phyloP scores from a whole-genome alignment of 2,888 invertebrate genomes.

The Sceliomorpha sp. region DNA sequence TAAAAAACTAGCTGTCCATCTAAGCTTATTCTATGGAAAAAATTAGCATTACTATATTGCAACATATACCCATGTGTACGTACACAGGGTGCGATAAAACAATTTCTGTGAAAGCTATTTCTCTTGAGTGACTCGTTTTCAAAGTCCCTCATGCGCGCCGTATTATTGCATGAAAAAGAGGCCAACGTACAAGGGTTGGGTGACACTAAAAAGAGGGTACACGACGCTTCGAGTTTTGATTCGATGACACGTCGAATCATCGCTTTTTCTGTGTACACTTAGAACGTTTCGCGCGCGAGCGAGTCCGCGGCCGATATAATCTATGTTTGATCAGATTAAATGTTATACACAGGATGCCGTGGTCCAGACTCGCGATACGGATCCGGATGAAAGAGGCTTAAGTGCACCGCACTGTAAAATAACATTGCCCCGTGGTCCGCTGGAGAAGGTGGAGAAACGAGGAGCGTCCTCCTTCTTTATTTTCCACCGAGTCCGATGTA shows the following conservation, averaged over 20 bases:
- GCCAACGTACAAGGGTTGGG: slow-evolving; percentile 28
- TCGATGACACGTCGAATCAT: slow-evolving; percentile 31
- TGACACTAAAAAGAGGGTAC: slow-evolving; percentile 22
- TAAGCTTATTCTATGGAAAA: too few species aligned
- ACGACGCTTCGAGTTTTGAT: slow-evolving; percentile 30
- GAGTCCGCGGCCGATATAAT: slow-evolving; percentile 74
- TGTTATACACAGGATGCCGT: slow-evolving; percentile 69
- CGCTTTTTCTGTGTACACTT: slow-evolving; percentile 40
- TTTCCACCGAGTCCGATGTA: slow-evolving; percentile 64
- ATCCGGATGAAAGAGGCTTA: slow-evolving; percentile 80
- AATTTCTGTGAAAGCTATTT: slow-evolving; percentile 2
- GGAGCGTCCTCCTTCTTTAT: slow-evolving; percentile 64
- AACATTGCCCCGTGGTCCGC: slow-evolving; percentile 76
- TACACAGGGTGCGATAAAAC: neutral
- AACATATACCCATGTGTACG: slow-evolving; percentile 19
- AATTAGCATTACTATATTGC: neutral
- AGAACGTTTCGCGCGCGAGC: slow-evolving; percentile 56
- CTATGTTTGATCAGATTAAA: slow-evolving; percentile 80
- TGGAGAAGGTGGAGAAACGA: slow-evolving; percentile 59
- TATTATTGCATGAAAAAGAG: slow-evolving; percentile 27
- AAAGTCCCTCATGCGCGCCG: slow-evolving; percentile 16
- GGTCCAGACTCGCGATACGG: slow-evolving; percentile 56
- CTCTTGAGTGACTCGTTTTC: slow-evolving; percentile 24
- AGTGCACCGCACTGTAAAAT: slow-evolving; percentile 79
- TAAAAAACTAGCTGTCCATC: too few species aligned